These are phyloP conservation scores for Bilobella aurantiaca DNA, from an alignment of 1,140 invertebrate genomes.

Conservation along the genomic window DNA sequence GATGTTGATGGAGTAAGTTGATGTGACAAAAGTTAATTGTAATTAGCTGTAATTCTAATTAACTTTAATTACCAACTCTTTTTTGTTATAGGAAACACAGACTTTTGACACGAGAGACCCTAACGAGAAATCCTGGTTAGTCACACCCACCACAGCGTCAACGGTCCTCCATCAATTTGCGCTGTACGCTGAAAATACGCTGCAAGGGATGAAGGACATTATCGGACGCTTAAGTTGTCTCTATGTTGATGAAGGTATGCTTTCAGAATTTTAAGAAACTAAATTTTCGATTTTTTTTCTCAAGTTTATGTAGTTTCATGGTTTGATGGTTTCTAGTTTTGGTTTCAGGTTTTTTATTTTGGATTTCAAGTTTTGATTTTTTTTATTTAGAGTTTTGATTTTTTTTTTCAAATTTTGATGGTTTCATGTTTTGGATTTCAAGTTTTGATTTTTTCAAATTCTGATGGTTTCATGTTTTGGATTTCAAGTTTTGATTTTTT, in stretches of 20 bases:
- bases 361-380: too few relatives aligned
- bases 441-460: too few relatives aligned
- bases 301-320: too few relatives aligned
- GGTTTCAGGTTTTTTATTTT: too few relatives aligned
- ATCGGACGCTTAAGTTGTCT: slow-evolving; percentile 6
- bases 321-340: too few relatives aligned
- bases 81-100: background rate
- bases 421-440: too few relatives aligned
- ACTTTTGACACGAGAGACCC: background rate
- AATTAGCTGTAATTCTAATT: background rate
- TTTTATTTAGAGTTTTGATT: too few relatives aligned
- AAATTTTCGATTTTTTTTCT: slow-evolving; percentile 11
- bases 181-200: background rate
- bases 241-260: background rate
- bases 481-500: too few relatives aligned
- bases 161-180: slow-evolving; percentile 1
- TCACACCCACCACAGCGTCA: slow-evolving; percentile 8
- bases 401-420: too few relatives aligned
- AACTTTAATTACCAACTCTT: background rate
- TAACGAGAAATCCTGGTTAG: slow-evolving; percentile 9
- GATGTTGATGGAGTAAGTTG: slow-evolving; percentile 12
- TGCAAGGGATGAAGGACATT: background rate
- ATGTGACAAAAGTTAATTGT: background rate
- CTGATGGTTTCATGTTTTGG: too few relatives aligned
- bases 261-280: background rate